Conservation (phyloP, 1,140 invertebrate genomes). For the Mylabris phalerata region DNA sequence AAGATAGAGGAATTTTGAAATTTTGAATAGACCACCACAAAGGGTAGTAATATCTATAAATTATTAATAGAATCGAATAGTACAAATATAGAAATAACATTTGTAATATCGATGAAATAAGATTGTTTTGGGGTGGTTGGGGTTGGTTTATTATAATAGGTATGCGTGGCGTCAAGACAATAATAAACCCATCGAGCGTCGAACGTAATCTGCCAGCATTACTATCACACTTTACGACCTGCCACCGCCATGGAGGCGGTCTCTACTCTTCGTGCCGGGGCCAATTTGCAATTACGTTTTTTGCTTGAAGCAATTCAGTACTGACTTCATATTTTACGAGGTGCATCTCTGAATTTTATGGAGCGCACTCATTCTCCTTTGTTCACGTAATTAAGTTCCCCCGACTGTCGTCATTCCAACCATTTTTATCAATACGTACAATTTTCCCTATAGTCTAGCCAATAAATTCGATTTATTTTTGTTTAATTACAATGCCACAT, state of each 20-base stretch:
- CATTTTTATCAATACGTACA: no score
- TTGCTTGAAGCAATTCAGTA: conserved; percentile 26
- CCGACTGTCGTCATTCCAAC: no score
- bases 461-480: no score
- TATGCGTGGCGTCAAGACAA: conserved; percentile 20
- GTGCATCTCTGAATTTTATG: conserved; percentile 34
- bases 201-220: conserved; percentile 26
- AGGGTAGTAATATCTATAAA: no score
- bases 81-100: no score
- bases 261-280: conserved; percentile 18
- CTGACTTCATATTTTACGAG: conserved; percentile 34
- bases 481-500: no score
- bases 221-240: conserved; percentile 27
- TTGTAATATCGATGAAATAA: no score
- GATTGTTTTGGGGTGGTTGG: no score
- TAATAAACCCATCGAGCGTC: conserved; percentile 28
- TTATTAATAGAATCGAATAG: no score
- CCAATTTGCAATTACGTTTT: conserved; percentile 33
- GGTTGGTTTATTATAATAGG: neutral
- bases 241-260: conserved; percentile 21
- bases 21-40: no score
- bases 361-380: conserved; percentile 27
- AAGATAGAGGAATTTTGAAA: no score
- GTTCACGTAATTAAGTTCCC: conserved; percentile 35
- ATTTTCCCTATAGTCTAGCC: no score